Base-by-base conservation (phyloP, 2,113 vertebrate genomes). In the Gnathonemus longibarbis region DNA sequence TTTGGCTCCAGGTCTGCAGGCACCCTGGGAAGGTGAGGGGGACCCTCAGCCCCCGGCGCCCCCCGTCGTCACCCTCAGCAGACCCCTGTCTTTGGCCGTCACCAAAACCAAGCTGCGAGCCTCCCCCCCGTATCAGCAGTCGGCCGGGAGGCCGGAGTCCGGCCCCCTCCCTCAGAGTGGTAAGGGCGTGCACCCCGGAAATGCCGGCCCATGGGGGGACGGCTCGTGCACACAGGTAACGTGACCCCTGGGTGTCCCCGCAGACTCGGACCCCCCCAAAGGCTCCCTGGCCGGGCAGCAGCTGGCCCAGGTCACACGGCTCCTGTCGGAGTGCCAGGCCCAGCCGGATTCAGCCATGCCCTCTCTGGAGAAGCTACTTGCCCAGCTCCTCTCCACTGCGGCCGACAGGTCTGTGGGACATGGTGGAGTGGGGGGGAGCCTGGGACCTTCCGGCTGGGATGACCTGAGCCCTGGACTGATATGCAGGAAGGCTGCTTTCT, bases 281-380 rank as follows among this genome's bases (percentile, higher is more conserved):
- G 53, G 52, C 53, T 52, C 89, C 52, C 77, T 89, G 21, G 27
- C 77, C 11, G 19, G 35, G 0, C 46, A 46, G 58, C 74, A 87
- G 84, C 48, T 84, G 74, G 31, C 52, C 80, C 90, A 89, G 88
- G 42, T 90, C 4, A 66, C 77, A 0, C 46, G 13, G 19, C 88
- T 90, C 53, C 45, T 90, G 77, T 31, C 45, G 2, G 70, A 85
- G 87, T 85, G 21, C 58, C 83, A 66, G 10, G 31, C 90, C 62
- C 88, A 87, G 49, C 80, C 90, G 24, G 88, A 87, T 35, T 70
- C 46, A 17, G 49, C 48, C 10, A 62, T 83, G 49, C 88, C n/a
- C 4, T 90, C 90, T 10, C 83, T 89, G 80, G 88, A 90, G 27
- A 53, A 90, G 62, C 52, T 93, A 56, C 52, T 89, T 0, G 42